A percentile compares a stretch with the other conserved stretches of the same genome.
Evolutionary conservation across 2,888 invertebrate genomes (phyloP).

Genomic region (Agrypnus murinus): DNA sequence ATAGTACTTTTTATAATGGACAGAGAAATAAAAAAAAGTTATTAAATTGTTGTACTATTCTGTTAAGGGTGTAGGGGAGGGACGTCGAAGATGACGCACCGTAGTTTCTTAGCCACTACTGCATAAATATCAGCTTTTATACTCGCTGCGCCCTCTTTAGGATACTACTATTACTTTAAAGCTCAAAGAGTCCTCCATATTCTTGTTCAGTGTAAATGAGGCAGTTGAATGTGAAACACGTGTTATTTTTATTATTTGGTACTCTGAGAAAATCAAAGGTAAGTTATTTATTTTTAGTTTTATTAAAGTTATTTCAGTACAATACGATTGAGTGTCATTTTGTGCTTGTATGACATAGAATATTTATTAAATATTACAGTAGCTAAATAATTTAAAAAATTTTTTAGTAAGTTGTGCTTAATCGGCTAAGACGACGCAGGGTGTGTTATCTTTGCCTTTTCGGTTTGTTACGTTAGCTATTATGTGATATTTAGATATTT

Average conservation of each 20-base stretch:
- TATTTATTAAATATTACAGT: background rate
- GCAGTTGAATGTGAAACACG: too few relatives aligned
- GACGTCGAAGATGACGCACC: constrained; percentile 7
- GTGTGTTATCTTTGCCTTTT: background rate
- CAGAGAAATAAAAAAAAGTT: too few relatives aligned
- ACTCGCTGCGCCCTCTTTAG: background rate
- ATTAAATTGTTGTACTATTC: too few relatives aligned
- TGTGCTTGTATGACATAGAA: background rate
- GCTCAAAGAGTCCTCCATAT: too few relatives aligned
- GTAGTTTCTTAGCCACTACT: background rate
- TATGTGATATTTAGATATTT: too few relatives aligned
- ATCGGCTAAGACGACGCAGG: background rate
- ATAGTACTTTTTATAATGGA: too few relatives aligned
- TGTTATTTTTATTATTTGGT: too few relatives aligned
- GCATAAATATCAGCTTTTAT: background rate
- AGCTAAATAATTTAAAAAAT: background rate
- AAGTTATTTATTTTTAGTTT: too few relatives aligned
- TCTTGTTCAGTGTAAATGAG: too few relatives aligned
- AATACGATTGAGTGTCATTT: background rate
- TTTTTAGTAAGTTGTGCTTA: too few relatives aligned
- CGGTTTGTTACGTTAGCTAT: background rate
- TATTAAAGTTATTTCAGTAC: too few relatives aligned
- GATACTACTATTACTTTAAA: background rate
- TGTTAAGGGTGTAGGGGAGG: constrained; percentile 9
- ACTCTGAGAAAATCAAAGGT: too few relatives aligned